A percentile compares a stretch with the other conserved stretches of the same genome.
Conservation (phyloP, 2,113 vertebrate genomes). For the Colossoma macropomum region DNA sequence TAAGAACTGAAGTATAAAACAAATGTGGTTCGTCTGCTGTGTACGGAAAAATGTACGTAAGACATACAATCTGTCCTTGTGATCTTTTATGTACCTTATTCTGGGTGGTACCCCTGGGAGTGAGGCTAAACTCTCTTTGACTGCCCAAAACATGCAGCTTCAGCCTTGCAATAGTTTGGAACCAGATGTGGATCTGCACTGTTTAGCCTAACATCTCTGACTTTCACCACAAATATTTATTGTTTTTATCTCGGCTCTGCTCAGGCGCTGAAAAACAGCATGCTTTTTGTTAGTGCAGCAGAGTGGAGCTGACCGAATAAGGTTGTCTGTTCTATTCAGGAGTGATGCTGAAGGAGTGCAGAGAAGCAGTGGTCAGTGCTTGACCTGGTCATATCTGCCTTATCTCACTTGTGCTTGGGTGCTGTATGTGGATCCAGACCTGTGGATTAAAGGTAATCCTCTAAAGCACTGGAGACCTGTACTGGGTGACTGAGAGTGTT, state of each 20-base stretch:
- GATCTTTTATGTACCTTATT: not conserved
- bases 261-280: not conserved
- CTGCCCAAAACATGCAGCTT: slow-evolving; percentile 51
- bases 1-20: not conserved
- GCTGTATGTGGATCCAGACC: not conserved
- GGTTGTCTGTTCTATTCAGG: not conserved
- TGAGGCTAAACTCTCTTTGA: not conserved
- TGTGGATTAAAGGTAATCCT: slow-evolving; percentile 44
- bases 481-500: not conserved
- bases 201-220: slow-evolving; percentile 40
- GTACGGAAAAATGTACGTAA: not conserved
- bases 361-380: not conserved
- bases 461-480: not conserved
- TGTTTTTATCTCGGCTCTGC: slow-evolving; percentile 28
- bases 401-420: not conserved
- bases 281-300: not conserved
- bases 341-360: not conserved
- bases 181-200: slow-evolving; percentile 62
- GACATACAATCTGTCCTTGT: not conserved
- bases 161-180: slow-evolving; percentile 36
- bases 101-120: not conserved
- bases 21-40: not conserved
- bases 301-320: slow-evolving; percentile 10
- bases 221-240: slow-evolving; percentile 59
- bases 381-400: not conserved